A percentile compares a stretch with the other conserved stretches of the same genome.
These are phyloP conservation scores for Hylaea fasciaria DNA, from an alignment of 2,888 invertebrate genomes.

Conservation along the genomic window DNA sequence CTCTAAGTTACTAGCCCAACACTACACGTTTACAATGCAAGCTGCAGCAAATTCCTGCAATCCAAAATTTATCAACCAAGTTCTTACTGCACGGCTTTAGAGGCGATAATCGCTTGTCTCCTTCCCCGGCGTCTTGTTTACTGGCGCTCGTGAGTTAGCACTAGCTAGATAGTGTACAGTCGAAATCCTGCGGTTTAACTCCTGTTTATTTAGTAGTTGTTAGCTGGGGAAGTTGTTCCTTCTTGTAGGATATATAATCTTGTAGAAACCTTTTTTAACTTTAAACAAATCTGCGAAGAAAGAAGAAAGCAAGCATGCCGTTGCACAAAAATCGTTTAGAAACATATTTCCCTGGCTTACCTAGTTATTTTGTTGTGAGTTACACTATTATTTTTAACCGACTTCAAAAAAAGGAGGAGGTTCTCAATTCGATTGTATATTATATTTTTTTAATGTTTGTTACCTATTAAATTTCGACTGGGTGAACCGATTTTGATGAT, in stretches of 20 bases:
- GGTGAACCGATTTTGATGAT: too few species aligned
- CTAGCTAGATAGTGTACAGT: slow-evolving; percentile 16
- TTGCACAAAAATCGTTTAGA: too few species aligned
- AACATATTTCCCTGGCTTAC: too few species aligned
- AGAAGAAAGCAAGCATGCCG: too few species aligned
- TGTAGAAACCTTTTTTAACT: not conserved
- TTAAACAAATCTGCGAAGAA: not conserved
- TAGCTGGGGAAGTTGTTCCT: slow-evolving; percentile 8
- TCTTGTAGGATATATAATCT: not conserved
- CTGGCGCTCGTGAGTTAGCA: slow-evolving; percentile 25
- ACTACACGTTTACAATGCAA: slow-evolving; percentile 14
- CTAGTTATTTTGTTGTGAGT: too few species aligned
- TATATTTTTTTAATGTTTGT: too few species aligned
- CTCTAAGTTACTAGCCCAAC: slow-evolving; percentile 13
- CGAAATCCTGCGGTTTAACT: slow-evolving; percentile 25
- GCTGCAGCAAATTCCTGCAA: slow-evolving; percentile 28
- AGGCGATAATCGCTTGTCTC: slow-evolving; percentile 24
- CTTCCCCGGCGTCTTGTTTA: slow-evolving; percentile 13
- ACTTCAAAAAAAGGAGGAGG: too few species aligned
- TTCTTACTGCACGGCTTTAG: slow-evolving; percentile 23
- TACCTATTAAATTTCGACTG: too few species aligned
- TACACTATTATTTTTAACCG: too few species aligned
- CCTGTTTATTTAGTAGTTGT: slow-evolving; percentile 24
- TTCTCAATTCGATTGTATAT: too few species aligned
- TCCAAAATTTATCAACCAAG: slow-evolving; percentile 27